phyloP scores from a whole-genome alignment of 2,797 vertebrate species.

The Carduelis carduelis region DNA sequence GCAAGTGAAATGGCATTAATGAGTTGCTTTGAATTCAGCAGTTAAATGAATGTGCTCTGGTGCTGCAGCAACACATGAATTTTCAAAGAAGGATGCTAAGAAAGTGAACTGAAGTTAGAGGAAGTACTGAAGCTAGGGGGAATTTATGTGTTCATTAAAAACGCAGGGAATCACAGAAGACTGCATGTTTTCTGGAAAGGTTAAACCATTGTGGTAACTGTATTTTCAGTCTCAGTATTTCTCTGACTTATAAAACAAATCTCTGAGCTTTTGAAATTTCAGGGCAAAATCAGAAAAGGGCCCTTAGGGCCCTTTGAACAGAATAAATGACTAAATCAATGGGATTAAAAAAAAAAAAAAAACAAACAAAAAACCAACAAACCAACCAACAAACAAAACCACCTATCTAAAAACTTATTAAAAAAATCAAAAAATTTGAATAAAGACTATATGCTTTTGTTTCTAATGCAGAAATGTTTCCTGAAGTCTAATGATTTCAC shows the following conservation, averaged over 20 bases:
- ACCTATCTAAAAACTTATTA: not conserved
- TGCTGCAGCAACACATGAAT: rapidly evolving
- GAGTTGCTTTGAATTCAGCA: not conserved
- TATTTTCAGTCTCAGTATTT: not conserved
- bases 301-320: not conserved
- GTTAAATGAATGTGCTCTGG: not conserved
- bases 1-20: not conserved
- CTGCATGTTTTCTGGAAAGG: rapidly evolving
- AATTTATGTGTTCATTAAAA: not conserved
- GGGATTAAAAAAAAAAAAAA: not conserved
- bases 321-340: not conserved
- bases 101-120: not conserved
- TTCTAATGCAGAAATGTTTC: not conserved
- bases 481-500: not conserved
- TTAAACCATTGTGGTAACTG: not conserved
- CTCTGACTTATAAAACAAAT: not conserved
- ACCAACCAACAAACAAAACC: not conserved
- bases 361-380: too few species aligned
- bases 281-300: not conserved
- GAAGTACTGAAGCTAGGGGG: not conserved
- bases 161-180: not conserved
- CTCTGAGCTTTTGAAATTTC: not conserved
- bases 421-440: not conserved
- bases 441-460: not conserved
- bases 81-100: not conserved